Conservation (phyloP, 2,113 vertebrate species). For the Campylomormyrus numenius region DNA sequence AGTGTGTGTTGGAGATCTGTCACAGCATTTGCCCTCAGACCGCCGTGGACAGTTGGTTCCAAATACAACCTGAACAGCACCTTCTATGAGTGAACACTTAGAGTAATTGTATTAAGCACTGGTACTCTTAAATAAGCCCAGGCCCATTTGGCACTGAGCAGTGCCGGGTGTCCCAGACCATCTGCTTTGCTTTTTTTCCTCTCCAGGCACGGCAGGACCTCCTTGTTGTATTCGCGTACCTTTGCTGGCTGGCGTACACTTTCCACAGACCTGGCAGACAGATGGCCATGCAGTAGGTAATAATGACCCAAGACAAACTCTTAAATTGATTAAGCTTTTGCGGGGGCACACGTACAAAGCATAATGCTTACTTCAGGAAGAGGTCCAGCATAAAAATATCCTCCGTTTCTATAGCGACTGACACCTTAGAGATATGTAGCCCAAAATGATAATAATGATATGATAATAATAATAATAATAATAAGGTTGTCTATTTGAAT, state of each 20-base stretch:
- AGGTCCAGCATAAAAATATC: slow-evolving; percentile 41
- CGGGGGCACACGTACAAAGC: slow-evolving; percentile 48
- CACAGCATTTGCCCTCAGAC: not conserved
- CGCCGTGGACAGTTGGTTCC: not conserved
- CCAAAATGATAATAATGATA: not conserved
- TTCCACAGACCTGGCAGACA: slow-evolving; percentile 46
- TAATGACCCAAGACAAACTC: slow-evolving; percentile 67
- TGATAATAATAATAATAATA: not conserved
- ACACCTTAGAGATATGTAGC: slow-evolving; percentile 37
- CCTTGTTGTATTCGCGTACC: slow-evolving; percentile 29
- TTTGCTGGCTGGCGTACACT: slow-evolving; percentile 41
- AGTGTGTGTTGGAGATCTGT: not conserved
- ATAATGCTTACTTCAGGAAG: slow-evolving; percentile 29
- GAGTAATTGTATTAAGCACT: slow-evolving; percentile 38
- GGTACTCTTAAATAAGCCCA: slow-evolving; percentile 43
- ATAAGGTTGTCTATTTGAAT: not conserved
- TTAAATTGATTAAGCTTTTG: slow-evolving; percentile 60
- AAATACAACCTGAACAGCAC: not conserved
- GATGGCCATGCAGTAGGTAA: slow-evolving; percentile 66
- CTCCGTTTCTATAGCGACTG: slow-evolving; percentile 34
- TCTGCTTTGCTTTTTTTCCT: slow-evolving; percentile 35
- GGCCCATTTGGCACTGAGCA: slow-evolving; percentile 36
- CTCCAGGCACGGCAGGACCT: slow-evolving; percentile 16
- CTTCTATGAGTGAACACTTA: slow-evolving; percentile 27
- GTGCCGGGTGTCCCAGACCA: slow-evolving; percentile 32